Evolutionary conservation across 1,140 invertebrate species (phyloP), one percentile per base, ranked within the genome.

Genomic region (Drosophila pectinifera): DNA sequence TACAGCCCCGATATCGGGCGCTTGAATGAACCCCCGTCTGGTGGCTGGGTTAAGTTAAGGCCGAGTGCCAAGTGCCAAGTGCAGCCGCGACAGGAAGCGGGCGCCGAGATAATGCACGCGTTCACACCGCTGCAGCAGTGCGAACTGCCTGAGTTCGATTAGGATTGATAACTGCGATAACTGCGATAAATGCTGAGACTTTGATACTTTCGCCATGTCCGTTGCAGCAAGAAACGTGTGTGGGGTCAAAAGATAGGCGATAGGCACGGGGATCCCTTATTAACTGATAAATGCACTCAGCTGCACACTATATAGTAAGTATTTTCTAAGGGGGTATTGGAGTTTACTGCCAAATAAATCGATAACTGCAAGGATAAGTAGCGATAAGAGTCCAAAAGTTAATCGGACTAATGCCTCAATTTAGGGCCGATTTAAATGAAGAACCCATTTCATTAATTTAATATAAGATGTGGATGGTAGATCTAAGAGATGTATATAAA

Each of bases 1-100:
- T 62, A 61, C 65, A 67, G 61, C 64, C 34, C 68, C 64, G 64
- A 70, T 70, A 70, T 70, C 68, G 49, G 64, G 78, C 73, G 59
- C 49, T 70, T 67, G 43, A 56, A 57, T 57, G 63, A 68, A 38
- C 42, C 73, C 34, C 36, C 46, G 18, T 41, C 22, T 14, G 38
- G 49, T 38, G 28, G 28, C 8, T 10, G 6, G n/a, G n/a, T 42
- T 36, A 36, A 45, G 58, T 63, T n/a, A 5, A 13, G 22, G 24
- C 28, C 20, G 20, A 63, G 65, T 67, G 65, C 36, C 64, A 42
- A 69, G 63, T 69, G 48, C n/a, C n/a, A n/a, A n/a, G n/a, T n/a
- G n/a, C n/a, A n/a, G n/a, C n/a, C n/a, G n/a, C n/a, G n/a, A n/a
- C 28, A 67, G 67, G 67, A 70, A 70, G 48, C 18, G 31, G 58